Conservation (phyloP, 1,140 invertebrate genomes). For the Zaprionus inermis region DNA sequence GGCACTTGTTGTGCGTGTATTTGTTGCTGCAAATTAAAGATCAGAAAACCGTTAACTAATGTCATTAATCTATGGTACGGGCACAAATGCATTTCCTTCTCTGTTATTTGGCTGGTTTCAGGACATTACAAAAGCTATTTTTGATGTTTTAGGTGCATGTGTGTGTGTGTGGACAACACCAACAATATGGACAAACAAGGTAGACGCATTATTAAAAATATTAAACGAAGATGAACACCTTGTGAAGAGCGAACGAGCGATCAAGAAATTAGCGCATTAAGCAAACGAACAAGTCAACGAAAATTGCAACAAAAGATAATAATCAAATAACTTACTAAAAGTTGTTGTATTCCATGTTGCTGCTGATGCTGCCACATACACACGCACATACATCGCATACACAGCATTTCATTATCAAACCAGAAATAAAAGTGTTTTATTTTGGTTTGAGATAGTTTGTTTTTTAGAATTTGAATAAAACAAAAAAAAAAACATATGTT, state of each 20-base stretch:
- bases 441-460: constrained; percentile 22
- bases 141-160: constrained; percentile 39
- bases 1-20: constrained; percentile 85
- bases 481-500: constrained; percentile 1
- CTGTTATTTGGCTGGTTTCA: constrained; percentile 23
- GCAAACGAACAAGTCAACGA: constrained; percentile 50
- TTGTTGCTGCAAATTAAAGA: constrained; percentile 84
- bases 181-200: constrained; percentile 48
- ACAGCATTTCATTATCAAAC: constrained; percentile 33
- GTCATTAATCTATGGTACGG: neutral
- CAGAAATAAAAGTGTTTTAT: constrained; percentile 18
- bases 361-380: constrained; percentile 85
- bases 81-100: constrained; percentile 21
- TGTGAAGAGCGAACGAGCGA: constrained; percentile 40
- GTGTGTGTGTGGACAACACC: constrained; percentile 54
- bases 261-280: constrained; percentile 51
- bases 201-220: constrained; percentile 4
- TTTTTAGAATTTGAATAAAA: neutral
- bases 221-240: constrained; percentile 35
- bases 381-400: constrained; percentile 27
- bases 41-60: constrained; percentile 13
- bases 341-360: constrained; percentile 87
- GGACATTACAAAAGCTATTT: constrained; percentile 46
- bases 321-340: constrained; percentile 86
- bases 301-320: constrained; percentile 63